Base-by-base conservation (phyloP, 1,140 invertebrate genomes). In the Drosophila auraria region DNA sequence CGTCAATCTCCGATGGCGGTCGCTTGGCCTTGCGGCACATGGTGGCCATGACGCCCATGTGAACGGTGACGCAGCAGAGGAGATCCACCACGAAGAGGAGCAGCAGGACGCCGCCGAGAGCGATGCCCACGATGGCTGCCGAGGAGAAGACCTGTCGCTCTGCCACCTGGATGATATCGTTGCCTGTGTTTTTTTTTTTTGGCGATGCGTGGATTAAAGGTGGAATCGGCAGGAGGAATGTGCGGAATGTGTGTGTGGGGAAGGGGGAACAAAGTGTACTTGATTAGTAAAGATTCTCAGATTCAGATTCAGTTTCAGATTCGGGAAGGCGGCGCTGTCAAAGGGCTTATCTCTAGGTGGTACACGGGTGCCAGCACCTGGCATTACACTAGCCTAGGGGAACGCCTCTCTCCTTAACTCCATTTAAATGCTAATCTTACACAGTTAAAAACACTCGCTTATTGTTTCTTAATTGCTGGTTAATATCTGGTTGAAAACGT, bases 21-120 rank as follows among this genome's bases (percentile, higher is more conserved):
- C 92, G 84, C 72, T 94, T 94, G 17, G 91, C 86, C 80, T 94
- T 93, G 53, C 96, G 95, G 83, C 96, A 97, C 66, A 96, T 93
- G 51, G 95, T 95, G 45, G 95, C 96, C 79, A 97, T 95, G 30
- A 97, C 95, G 47, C 96, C 96, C 94, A 93, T 93, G 94, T 94
- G 87, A 5, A 93, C 82, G 33, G 87, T 93, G 50, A 93, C 59
- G 72, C 95, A 95, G 93, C 96, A 97, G 2, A 96, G 94, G 1
- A 97, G 93, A 91, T 98, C 97, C 69, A 97, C 95, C 66, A 97
- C 94, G 71, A 97, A 94, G 38, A 97, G 94, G 58, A 97, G 94
- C 64, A 97, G 87, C 40, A 97, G 93, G 12, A 97, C 94, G 50
- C 95, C 95, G 45, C 95, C 95, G 50, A 97, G 94, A 9, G 97